These are phyloP conservation scores for Sarcoramphus papa DNA, from an alignment of 2,797 vertebrate genomes.

Conservation along the genomic window DNA sequence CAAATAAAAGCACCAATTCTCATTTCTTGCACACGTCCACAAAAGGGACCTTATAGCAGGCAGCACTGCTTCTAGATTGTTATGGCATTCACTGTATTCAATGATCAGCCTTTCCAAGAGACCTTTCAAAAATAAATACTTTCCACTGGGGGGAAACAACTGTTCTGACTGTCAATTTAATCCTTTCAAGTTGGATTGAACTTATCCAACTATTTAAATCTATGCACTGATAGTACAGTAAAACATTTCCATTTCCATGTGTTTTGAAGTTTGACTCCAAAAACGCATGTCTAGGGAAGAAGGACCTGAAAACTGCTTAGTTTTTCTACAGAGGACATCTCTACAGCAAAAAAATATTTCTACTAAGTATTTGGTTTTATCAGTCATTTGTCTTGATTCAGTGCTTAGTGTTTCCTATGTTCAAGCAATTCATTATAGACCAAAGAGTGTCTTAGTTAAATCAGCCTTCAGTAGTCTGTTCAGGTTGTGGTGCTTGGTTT, in stretches of 20 bases:
- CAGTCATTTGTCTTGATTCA: background rate
- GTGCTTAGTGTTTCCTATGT: background rate
- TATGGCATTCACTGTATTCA: rapidly evolving
- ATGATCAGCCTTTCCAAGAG: background rate
- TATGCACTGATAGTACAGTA: background rate
- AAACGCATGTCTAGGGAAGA: background rate
- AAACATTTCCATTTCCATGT: background rate
- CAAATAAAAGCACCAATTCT: background rate
- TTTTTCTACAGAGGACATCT: background rate
- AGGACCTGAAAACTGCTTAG: background rate
- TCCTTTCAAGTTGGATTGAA: background rate
- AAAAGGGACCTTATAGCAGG: background rate
- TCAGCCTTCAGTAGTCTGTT: background rate
- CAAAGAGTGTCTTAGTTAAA: background rate
- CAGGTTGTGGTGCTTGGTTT: background rate
- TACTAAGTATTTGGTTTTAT: background rate
- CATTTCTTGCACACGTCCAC: background rate
- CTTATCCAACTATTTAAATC: background rate
- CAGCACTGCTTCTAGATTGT: background rate
- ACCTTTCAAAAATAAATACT: background rate
- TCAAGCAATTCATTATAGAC: background rate
- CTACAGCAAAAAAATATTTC: background rate
- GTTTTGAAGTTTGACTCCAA: background rate
- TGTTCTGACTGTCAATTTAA: background rate
- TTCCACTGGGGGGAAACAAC: background rate